Evolutionary conservation across 1,140 invertebrate genomes (phyloP).

Genomic region (Bilobella aurantiaca): DNA sequence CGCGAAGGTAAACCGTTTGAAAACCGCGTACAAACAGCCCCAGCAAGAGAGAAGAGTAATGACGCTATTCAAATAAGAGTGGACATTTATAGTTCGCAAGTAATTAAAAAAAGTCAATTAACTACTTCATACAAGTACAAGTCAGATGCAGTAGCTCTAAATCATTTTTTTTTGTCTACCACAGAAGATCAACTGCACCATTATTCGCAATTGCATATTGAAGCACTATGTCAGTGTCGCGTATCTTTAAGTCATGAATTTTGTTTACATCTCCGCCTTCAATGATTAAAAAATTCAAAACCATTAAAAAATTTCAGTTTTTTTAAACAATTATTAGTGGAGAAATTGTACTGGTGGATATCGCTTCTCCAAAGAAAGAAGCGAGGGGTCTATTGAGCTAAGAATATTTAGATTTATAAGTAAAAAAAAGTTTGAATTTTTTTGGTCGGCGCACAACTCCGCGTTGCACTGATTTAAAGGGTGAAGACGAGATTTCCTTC

Average conservation of each 20-base stretch:
- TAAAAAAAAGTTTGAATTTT: too few species aligned
- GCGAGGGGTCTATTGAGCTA: too few species aligned
- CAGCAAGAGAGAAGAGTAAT: background rate
- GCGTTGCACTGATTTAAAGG: too few species aligned
- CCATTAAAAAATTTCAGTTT: background rate
- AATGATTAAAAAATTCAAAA: background rate
- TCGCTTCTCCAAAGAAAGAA: too few species aligned
- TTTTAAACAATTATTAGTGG: too few species aligned
- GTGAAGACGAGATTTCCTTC: too few species aligned
- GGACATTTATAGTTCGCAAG: background rate
- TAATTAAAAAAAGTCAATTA: slow-evolving; percentile 6
- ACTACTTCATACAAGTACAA: too few species aligned
- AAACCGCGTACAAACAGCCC: background rate
- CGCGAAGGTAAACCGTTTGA: too few species aligned
- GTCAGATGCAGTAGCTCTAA: background rate
- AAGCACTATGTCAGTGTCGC: background rate
- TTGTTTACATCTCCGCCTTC: background rate
- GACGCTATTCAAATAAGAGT: background rate
- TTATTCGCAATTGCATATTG: background rate
- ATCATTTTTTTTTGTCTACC: background rate
- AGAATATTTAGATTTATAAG: too few species aligned
- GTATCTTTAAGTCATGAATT: background rate
- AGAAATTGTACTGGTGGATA: too few species aligned
- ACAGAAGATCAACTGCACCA: background rate
- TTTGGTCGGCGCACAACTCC: too few species aligned